Evolutionary conservation across 2,888 invertebrate species (phyloP), one percentile per base, ranked within the genome.

Genomic region (Pemphredon lugubris): DNA sequence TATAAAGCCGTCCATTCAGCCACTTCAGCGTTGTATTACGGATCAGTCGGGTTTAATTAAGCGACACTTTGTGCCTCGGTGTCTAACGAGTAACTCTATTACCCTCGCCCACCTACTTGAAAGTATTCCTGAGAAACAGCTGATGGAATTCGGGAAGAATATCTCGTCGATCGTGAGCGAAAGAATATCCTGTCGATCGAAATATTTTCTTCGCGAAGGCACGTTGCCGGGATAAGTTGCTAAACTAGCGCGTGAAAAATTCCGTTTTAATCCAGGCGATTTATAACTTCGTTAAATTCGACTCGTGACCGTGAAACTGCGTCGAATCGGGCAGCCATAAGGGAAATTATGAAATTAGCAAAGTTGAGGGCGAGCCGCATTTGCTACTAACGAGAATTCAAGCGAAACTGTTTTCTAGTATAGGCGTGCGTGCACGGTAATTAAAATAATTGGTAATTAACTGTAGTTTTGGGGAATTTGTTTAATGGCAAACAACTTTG

Each of bases 41-140:
- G 51, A 51, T 37, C 34, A 26, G 13, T 63, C 26, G 34, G 45
- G 58, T 69, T 77, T 77, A 75, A 77, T 77, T 73, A 73, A 67
- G 58, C 34, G 51, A 47, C 39, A 34, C 51, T 57, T 73, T 55
- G 55, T 54, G 47, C 58, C 48, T 61, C 54, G 5, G 18, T 39
- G 40, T 37, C 70, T 77, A 77, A 73, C 73, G 64, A 70, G 70
- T 66, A 54, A 76, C 64, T 75, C 48, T 65, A 44, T 59, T 67
- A 51, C 23, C 53, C 11, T 13, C 6, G 21, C 21, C 23, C 14
- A n/a, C 2, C 0, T 37, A 4, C n/a, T 13, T 13, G 4, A 4
- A 37, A 11, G 4, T n/a, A 3, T 14, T 16, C 4, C 1, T 9
- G 1, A 40, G 9, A 40, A 18, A 40, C 14, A 7, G 9, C 1